These are phyloP conservation scores for Maccullochella peelii DNA, from an alignment of 2,113 vertebrate species.

Conservation along the genomic window DNA sequence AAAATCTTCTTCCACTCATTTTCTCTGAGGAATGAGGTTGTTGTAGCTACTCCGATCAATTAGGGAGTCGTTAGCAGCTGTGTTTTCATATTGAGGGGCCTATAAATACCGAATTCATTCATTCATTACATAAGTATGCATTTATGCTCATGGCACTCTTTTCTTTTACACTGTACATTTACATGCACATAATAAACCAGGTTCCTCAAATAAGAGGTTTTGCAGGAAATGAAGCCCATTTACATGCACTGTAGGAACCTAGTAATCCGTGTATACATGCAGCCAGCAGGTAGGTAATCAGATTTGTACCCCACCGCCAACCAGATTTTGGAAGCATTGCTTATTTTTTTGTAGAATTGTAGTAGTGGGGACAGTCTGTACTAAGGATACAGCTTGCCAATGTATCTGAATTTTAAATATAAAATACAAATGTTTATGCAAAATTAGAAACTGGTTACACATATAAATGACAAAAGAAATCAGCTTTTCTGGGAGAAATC, in stretches of 20 bases:
- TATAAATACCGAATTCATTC: background rate
- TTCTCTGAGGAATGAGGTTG: background rate
- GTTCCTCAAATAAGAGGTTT: background rate
- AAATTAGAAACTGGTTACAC: too few relatives aligned
- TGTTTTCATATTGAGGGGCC: background rate
- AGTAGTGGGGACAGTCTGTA: background rate
- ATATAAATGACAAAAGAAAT: too few relatives aligned
- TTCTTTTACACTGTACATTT: background rate
- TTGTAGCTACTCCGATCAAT: background rate
- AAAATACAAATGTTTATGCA: too few relatives aligned
- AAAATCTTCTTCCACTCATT: background rate
- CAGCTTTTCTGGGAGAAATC: too few relatives aligned
- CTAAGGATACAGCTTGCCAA: background rate
- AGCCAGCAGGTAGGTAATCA: background rate
- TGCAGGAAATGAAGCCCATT: background rate
- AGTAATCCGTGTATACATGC: background rate
- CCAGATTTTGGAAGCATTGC: background rate
- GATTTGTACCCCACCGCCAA: background rate
- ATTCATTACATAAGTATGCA: background rate
- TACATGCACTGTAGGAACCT: background rate
- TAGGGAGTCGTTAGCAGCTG: background rate
- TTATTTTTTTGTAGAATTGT: background rate
- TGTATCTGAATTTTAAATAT: background rate
- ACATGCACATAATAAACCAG: background rate
- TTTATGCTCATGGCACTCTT: background rate